Conservation (phyloP, 1,140 invertebrate species). For the Brachionus calyciflorus region DNA sequence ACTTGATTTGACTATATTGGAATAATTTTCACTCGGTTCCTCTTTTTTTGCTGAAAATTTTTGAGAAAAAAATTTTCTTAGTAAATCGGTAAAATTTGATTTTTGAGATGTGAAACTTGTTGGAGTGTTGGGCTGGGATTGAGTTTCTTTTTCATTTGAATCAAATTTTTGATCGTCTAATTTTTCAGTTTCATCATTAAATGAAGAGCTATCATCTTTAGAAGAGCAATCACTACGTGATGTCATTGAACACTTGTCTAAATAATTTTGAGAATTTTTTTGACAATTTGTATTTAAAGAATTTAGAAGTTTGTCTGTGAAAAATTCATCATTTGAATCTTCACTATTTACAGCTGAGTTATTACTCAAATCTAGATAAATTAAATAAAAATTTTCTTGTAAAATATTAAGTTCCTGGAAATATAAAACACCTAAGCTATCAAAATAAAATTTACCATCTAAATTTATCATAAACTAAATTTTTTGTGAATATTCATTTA, state of each 20-base stretch:
- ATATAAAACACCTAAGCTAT: background rate
- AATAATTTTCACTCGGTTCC: background rate
- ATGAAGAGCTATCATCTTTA: no score
- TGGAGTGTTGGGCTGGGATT: no score
- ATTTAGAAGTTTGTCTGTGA: slow-evolving; percentile 4
- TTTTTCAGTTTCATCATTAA: no score
- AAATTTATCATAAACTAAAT: no score
- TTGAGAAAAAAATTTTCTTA: slow-evolving; percentile 17
- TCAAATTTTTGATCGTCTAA: no score
- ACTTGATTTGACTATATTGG: background rate
- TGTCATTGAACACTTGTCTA: no score
- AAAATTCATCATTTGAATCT: slow-evolving; percentile 47
- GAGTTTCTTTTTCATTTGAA: no score
- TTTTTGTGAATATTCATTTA: no score
- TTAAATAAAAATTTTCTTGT: background rate
- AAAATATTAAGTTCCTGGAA: no score
- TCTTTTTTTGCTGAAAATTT: background rate
- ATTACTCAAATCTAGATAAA: slow-evolving; percentile 22
- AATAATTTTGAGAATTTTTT: no score
- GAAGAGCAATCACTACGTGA: no score
- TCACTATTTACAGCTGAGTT: slow-evolving; percentile 46
- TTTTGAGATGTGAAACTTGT: background rate
- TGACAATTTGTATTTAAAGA: background rate
- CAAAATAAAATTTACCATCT: no score
- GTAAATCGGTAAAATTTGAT: slow-evolving; percentile 1